Evolutionary conservation across 2,797 vertebrate genomes (phyloP).

Genomic region (Paguma larvata): DNA sequence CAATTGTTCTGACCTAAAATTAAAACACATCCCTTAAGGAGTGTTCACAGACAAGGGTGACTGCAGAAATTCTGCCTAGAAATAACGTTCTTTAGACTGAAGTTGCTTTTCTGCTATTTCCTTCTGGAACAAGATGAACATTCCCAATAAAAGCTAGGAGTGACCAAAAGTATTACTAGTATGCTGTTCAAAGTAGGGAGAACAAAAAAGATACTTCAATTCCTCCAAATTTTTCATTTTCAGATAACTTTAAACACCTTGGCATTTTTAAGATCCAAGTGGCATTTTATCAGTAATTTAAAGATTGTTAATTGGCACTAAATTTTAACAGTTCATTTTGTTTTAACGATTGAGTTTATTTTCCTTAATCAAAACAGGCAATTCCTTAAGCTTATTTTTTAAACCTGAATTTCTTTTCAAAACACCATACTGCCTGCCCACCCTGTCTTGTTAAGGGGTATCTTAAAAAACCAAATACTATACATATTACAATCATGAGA

Average conservation of each 20-base stretch:
- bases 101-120: slow-evolving; percentile 47
- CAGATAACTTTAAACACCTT: slow-evolving; percentile 41
- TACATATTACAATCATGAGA: background rate
- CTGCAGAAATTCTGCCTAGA: background rate
- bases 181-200: background rate
- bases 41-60: background rate
- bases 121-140: slow-evolving; percentile 56
- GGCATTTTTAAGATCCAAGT: slow-evolving; percentile 35
- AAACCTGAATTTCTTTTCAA: slow-evolving; percentile 56
- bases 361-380: slow-evolving; percentile 62
- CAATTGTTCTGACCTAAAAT: slow-evolving; percentile 35
- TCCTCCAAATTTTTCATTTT: slow-evolving; percentile 15
- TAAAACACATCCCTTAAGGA: background rate
- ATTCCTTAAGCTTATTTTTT: slow-evolving; percentile 59
- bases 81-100: background rate
- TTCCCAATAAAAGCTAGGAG: slow-evolving; percentile 7
- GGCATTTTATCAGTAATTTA: slow-evolving; percentile 35
- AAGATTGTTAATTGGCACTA: background rate
- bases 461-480: background rate
- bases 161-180: background rate
- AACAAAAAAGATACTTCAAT: slow-evolving; percentile 26
- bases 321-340: slow-evolving; percentile 59
- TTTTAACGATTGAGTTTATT: slow-evolving; percentile 34
- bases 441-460: background rate
- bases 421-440: background rate